Percentiles rank a stretch among this genome's conserved stretches.
These are phyloP conservation scores for Melopsittacus undulatus DNA, from an alignment of 2,797 vertebrate species.

Conservation along the genomic window DNA sequence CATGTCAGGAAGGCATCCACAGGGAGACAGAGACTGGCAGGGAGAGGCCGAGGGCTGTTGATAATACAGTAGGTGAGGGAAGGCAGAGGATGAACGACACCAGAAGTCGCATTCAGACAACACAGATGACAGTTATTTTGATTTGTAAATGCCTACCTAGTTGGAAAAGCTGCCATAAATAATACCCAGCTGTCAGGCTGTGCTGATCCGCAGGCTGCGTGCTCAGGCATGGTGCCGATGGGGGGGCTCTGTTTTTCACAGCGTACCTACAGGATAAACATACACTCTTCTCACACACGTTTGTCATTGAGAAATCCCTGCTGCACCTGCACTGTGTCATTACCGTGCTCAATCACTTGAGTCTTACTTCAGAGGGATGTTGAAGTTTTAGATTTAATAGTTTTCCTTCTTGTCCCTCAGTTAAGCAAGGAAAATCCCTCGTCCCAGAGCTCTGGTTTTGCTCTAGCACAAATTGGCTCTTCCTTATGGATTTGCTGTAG, in stretches of 20 bases:
- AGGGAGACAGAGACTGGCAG: neutral
- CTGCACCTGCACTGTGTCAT: constrained; percentile 37
- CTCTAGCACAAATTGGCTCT: neutral
- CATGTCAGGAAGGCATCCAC: neutral
- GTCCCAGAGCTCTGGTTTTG: neutral
- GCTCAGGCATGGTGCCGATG: constrained; percentile 15
- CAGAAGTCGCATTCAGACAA: constrained; percentile 57
- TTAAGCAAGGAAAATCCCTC: neutral
- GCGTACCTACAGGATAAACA: constrained; percentile 48
- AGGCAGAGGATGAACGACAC: constrained; percentile 43
- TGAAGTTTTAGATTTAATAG: neutral
- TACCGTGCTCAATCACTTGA: constrained; percentile 11
- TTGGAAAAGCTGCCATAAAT: constrained; percentile 64
- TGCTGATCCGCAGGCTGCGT: neutral
- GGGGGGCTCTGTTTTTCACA: constrained; percentile 61
- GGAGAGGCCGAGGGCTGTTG: constrained; percentile 15
- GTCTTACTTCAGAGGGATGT: neutral
- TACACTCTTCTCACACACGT: constrained; percentile 29
- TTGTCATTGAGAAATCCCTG: constrained; percentile 56
- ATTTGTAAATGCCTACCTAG: constrained; percentile 73
- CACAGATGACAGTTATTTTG: constrained; percentile 72
- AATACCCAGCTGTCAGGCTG: constrained; percentile 65
- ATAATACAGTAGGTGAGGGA: constrained; percentile 35
- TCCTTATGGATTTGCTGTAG: neutral
- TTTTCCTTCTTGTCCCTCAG: constrained; percentile 5